Evolutionary conservation across 2,113 vertebrate genomes (phyloP).

Genomic region (Stercorarius parasiticus): DNA sequence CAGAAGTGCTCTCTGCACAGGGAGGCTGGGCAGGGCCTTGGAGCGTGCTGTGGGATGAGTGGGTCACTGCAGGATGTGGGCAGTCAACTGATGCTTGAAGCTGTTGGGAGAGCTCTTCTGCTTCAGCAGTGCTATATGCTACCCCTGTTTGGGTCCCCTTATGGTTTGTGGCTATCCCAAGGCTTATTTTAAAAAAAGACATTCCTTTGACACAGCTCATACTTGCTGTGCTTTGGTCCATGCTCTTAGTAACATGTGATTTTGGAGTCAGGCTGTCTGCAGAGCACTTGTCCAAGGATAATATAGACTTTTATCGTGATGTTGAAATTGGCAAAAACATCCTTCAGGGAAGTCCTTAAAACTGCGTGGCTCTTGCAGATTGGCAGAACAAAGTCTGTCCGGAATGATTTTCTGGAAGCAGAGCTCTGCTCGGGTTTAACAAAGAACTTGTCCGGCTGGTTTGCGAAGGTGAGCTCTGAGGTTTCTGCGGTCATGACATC

Average conservation of each 20-base stretch:
- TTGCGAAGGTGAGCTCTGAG: slow-evolving; percentile 38
- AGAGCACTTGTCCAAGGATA: slow-evolving; percentile 38
- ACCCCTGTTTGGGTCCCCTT: neutral
- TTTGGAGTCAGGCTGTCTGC: slow-evolving; percentile 18
- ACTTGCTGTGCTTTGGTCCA: neutral
- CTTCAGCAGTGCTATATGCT: neutral
- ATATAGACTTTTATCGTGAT: neutral
- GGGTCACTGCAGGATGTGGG: neutral
- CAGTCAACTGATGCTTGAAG: neutral
- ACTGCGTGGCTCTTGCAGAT: neutral
- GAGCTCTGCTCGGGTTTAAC: neutral
- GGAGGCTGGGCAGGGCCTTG: neutral
- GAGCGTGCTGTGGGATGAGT: neutral
- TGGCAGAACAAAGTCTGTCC: neutral
- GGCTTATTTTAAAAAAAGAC: neutral
- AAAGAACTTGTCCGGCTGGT: slow-evolving; percentile 51
- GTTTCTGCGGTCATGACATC: neutral
- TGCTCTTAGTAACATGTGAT: neutral
- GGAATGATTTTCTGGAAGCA: neutral
- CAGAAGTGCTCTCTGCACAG: neutral
- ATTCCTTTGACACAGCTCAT: slow-evolving; percentile 5
- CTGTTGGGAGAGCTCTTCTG: neutral
- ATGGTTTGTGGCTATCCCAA: neutral
- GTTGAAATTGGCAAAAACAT: slow-evolving; percentile 19
- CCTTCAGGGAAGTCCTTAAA: neutral